Conservation (phyloP, 1,140 invertebrate species). For the Anadara kagoshimensis region DNA sequence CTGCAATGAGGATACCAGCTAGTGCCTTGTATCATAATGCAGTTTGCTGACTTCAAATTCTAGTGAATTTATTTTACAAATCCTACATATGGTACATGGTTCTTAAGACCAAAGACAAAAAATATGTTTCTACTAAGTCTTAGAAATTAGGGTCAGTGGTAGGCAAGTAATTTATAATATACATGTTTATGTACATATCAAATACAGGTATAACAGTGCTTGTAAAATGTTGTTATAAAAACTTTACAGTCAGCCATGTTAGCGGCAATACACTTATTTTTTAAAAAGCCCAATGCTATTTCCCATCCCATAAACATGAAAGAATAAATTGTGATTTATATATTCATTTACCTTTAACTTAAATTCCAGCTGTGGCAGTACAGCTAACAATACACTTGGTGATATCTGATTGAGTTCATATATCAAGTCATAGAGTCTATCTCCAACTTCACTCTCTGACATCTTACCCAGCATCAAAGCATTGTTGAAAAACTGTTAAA, state of each 20-base stretch:
- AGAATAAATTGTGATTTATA: not conserved
- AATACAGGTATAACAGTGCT: not conserved
- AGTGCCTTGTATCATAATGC: too few relatives aligned
- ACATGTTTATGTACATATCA: not conserved
- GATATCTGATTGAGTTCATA: conserved; percentile 97
- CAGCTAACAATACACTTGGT: conserved; percentile 88
- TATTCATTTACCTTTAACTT: conserved; percentile 73
- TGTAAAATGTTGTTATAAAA: too few relatives aligned
- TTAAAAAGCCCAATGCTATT: not conserved
- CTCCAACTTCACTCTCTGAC: conserved; percentile 70
- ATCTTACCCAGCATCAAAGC: conserved; percentile 91
- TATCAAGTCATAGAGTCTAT: conserved; percentile 91
- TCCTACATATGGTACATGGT: too few relatives aligned
- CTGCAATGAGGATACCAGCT: too few relatives aligned
- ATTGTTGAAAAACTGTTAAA: conserved; percentile 93
- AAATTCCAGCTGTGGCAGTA: conserved; percentile 95
- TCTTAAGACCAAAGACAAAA: too few relatives aligned
- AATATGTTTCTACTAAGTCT: too few relatives aligned
- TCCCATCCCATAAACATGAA: not conserved
- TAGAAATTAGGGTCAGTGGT: too few relatives aligned
- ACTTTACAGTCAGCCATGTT: too few relatives aligned
- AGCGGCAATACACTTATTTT: too few relatives aligned
- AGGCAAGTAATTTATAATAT: not conserved
- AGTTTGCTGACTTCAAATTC: too few relatives aligned
- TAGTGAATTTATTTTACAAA: too few relatives aligned